Conservation (phyloP, 2,797 vertebrate species). For the Cossypha polioptera region DNA sequence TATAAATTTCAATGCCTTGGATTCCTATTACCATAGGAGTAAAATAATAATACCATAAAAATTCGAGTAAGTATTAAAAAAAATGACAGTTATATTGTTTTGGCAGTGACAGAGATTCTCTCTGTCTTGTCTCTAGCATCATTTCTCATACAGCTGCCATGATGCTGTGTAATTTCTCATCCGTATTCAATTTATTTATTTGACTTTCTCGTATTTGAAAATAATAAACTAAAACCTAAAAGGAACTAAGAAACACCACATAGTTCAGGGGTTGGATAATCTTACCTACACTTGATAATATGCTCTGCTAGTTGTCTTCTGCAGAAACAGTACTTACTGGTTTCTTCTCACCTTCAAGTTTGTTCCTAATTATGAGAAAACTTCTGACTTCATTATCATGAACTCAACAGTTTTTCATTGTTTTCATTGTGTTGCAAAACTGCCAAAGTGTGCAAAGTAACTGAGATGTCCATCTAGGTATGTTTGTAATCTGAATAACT, state of each 20-base stretch:
- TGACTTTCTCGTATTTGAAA: neutral
- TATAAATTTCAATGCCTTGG: neutral
- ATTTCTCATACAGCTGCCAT: neutral
- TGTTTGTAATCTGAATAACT: neutral
- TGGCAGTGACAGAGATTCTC: neutral
- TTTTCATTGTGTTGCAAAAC: neutral
- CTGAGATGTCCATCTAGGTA: neutral
- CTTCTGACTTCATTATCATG: neutral
- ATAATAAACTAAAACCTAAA: neutral
- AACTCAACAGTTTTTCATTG: neutral
- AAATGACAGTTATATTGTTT: neutral
- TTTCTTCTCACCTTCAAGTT: neutral
- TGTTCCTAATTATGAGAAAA: neutral
- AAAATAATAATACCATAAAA: neutral
- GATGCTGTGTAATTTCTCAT: neutral
- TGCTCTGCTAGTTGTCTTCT: neutral
- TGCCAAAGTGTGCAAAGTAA: neutral
- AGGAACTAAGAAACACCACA: neutral
- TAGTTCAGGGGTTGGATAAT: neutral
- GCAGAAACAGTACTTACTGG: neutral
- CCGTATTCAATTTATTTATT: neutral
- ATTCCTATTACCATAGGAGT: neutral
- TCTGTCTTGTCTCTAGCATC: neutral
- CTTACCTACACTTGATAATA: neutral
- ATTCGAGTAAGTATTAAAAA: neutral